Evolutionary conservation across 2,113 vertebrate species (phyloP), one percentile per base, ranked within the genome.

Genomic region (Willisornis vidua): DNA sequence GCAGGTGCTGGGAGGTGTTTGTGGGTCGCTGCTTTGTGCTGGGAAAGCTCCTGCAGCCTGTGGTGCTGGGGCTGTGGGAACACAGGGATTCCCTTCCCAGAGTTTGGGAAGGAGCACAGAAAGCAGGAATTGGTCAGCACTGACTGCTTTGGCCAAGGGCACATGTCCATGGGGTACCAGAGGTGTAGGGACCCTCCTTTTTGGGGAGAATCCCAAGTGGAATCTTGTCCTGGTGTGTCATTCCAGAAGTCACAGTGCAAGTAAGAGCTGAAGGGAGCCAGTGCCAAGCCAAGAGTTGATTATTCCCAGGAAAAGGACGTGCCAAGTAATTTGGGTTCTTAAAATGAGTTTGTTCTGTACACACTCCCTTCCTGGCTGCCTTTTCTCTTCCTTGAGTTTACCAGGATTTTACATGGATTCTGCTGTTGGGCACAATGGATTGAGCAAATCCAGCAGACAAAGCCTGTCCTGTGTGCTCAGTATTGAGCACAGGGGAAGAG

Each of bases 211-310:
- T 9, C 10, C 39, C 6, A 33, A 48, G 48, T 43, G 22, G 8
- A 19, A 10, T 3, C 0, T 0, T 24, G 31, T 70, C 63, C 49
- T 76, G 12, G 29, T 4, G 55, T 78, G 45, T 37, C 12, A 0
- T 68, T 49, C 18, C 39, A 28, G 37, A 41, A 49, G 15, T 41
- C 37, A 2, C 52, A 3, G 37, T 4, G 67, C 48, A 9, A 6
- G 51, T 35, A 22, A 2, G 33, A 31, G 22, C 23, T 5, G 8
- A 16, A 59, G 55, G 22, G 45, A 3, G 24, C 6, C 37, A 17
- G 11, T 71, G 35, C 2, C 1, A n/a, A n/a, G n/a, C n/a, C n/a
- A n/a, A 5, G 59, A 82, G 48, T 61, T 33, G 52, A 3, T 72
- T 12, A 1, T 14, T 75, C 41, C 35, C 3, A 71, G 48, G 76